A percentile compares a stretch with the other conserved stretches of the same genome.
These are phyloP conservation scores for Notodonta dromedarius DNA, from an alignment of 2,888 invertebrate genomes.

Conservation along the genomic window DNA sequence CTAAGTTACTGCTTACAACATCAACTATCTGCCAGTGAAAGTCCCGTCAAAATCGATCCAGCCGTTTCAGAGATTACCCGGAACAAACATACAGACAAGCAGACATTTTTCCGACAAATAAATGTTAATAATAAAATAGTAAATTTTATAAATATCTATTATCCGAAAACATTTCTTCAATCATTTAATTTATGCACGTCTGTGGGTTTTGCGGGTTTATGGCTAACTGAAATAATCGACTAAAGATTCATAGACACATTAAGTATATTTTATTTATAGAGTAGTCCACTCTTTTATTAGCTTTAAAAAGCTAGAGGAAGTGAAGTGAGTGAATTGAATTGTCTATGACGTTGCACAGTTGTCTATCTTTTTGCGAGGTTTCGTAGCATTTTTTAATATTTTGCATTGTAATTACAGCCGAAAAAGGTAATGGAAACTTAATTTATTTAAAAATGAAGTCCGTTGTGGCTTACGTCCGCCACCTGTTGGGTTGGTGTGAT, in stretches of 20 bases:
- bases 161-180: too few relatives aligned
- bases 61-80: too few relatives aligned
- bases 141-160: too few relatives aligned
- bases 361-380: slow-evolving; percentile 46
- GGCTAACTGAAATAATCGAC: not conserved
- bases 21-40: too few relatives aligned
- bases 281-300: not conserved
- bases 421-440: slow-evolving; percentile 69
- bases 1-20: too few relatives aligned
- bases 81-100: too few relatives aligned
- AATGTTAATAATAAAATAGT: too few relatives aligned
- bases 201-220: too few relatives aligned
- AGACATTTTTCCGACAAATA: too few relatives aligned
- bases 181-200: too few relatives aligned
- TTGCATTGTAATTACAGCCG: slow-evolving; percentile 28
- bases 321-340: slow-evolving; percentile 8
- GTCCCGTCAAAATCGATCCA: too few relatives aligned
- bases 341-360: slow-evolving; percentile 47
- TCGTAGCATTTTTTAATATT: slow-evolving; percentile 42
- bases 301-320: not conserved
- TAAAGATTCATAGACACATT: not conserved
- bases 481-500: slow-evolving; percentile 67
- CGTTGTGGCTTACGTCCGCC: slow-evolving; percentile 72
- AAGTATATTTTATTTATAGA: not conserved
- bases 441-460: slow-evolving; percentile 70